phyloP scores from a whole-genome alignment of 2,113 vertebrate genomes.

The Gambusia holbrooki region DNA sequence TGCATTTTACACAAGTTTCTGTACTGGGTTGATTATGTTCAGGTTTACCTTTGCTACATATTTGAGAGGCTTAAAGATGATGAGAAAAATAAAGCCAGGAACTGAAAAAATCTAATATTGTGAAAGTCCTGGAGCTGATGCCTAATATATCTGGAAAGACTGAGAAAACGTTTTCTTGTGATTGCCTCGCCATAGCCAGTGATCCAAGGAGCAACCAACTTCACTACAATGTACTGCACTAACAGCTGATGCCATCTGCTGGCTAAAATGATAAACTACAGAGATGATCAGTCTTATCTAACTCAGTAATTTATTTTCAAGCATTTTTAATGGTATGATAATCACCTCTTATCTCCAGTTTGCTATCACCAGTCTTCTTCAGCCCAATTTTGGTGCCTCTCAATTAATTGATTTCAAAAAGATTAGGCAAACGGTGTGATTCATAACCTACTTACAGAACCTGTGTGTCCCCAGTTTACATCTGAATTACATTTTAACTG shows the following conservation, averaged over 20 bases:
- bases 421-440: slow-evolving; percentile 20
- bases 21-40: not conserved
- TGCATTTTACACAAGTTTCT: not conserved
- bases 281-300: slow-evolving; percentile 1
- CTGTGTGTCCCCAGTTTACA: slow-evolving; percentile 11
- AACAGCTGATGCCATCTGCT: slow-evolving; percentile 78
- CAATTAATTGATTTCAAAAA: not conserved
- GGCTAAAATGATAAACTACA: slow-evolving; percentile 61
- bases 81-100: not conserved
- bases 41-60: not conserved
- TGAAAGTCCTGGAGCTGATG: not conserved
- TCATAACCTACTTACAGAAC: not conserved
- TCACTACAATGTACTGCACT: slow-evolving; percentile 37
- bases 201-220: slow-evolving; percentile 11
- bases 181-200: not conserved
- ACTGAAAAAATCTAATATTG: too few relatives aligned
- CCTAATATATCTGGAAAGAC: not conserved
- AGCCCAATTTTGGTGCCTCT: not conserved
- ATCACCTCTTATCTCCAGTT: not conserved
- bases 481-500: slow-evolving; percentile 10
- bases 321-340: not conserved
- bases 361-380: not conserved
- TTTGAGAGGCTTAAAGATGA: not conserved
- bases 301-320: slow-evolving; percentile 11
- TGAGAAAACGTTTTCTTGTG: not conserved